Conservation (phyloP, 1,140 invertebrate species). For the Aphidius ervi region DNA sequence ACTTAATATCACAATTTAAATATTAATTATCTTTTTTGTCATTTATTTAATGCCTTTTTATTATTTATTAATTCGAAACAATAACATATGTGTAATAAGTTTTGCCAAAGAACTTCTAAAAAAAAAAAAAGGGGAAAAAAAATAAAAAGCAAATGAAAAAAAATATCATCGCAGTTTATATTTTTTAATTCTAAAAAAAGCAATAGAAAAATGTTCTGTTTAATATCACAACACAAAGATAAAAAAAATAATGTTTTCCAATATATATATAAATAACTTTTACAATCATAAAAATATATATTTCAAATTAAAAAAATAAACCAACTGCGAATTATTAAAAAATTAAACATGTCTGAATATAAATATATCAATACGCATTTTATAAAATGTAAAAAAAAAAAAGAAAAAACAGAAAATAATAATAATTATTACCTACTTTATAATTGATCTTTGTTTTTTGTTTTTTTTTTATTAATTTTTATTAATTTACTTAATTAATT, state of each 20-base stretch:
- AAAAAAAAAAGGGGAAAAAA: conserved; percentile 6
- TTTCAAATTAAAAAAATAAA: too few relatives aligned
- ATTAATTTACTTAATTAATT: conserved; percentile 27
- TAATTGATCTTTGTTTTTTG: conserved; percentile 22
- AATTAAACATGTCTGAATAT: too few relatives aligned
- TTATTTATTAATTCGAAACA: conserved; percentile 51
- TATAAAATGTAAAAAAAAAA: too few relatives aligned
- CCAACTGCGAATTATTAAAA: too few relatives aligned
- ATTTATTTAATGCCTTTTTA: conserved; percentile 46
- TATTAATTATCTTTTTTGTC: conserved; percentile 34
- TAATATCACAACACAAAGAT: neutral
- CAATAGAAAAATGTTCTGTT: neutral
- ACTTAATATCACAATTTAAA: too few relatives aligned
- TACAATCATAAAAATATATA: too few relatives aligned
- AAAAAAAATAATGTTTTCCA: conserved; percentile 1
- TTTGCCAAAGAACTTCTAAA: conserved; percentile 51
- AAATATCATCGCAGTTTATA: conserved; percentile 44
- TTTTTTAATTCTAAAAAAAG: conserved; percentile 29
- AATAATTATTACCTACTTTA: neutral
- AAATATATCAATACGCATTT: too few relatives aligned
- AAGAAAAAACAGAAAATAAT: conserved; percentile 3
- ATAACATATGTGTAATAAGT: conserved; percentile 55
- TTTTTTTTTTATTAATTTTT: conserved; percentile 25
- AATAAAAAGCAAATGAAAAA: conserved; percentile 3
- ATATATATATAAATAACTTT: neutral